Base-by-base conservation (phyloP, 2,888 invertebrate genomes). In the Habroteleia sp. region DNA sequence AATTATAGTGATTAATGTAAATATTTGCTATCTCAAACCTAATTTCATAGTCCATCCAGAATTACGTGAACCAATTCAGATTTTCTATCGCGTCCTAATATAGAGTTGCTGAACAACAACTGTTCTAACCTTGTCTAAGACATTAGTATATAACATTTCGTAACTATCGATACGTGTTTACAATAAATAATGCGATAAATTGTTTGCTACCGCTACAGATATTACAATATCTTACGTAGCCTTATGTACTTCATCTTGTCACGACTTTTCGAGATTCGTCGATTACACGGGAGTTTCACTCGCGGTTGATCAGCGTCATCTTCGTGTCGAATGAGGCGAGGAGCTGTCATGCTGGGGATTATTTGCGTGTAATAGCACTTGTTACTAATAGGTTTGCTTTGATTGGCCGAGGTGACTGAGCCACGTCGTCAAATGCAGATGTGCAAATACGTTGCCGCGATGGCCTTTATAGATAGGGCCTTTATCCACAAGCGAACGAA, bases 361-460 rank as follows among this genome's bases (percentile, higher is more conserved):
- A 74, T 66, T 74, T 58, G 52, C 66, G 73, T 73, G 73, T 73
- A 60, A 74, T 62, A 68, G 66, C 66, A 62, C 74, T 74, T 62
- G 66, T 66, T 66, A 62, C 66, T 65, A 65, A 74, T 66, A 66
- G 66, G 60, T 52, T 41, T 29, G 23, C 46, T 74, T 62, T 62
- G 74, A 74, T 74, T 74, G 58, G 65, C 54, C 27, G 71, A 63
- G 71, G 52, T 42, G 60, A 46, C 44, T 50, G 66, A 44, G 56
- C 39, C 31, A 20, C 54, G 62, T 54, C 72, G 72, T 68, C 74
- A 42, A 44, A 68, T 56, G 66, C 52, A 66, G 58, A 73, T 73
- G 68, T 58, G 68, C 62, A 71, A 62, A 71, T 41, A 54, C 46
- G 71, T 5, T 20, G 14, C 46, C 42, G 52, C 48, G 54, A 66